Evolutionary conservation across 30 jellyfish, hydroid and myxozoan species (phyloP), one percentile per base, ranked within the genome.

Genomic region (Turritopsis rubra): DNA sequence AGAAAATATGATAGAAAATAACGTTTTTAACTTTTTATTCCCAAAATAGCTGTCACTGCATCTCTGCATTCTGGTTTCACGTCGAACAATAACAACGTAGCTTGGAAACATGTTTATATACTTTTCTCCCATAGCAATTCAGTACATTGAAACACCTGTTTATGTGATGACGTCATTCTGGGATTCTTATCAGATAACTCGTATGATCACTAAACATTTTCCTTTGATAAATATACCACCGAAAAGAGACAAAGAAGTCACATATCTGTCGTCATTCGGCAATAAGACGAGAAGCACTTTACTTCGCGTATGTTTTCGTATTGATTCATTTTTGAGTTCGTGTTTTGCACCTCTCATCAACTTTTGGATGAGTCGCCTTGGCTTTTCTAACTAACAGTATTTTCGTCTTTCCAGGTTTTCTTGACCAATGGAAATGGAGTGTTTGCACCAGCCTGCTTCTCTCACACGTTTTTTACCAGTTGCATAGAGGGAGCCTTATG

Each of bases 391-490:
- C 54, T n/a, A n/a, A n/a, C n/a, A n/a, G 28, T 23, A 29, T 65
- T 79, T 28, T 52, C 83, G 16, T 19, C 25, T 0, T 75, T 83
- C 21, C 73, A 91, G 97, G 86, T 91, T 9, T 80, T 85, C 9
- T 71, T 77, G 21, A 85, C 83, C 21, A 31, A 85, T 19, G 83
- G 75, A 28, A 81, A 86, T 31, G 97, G 97, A 9, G 97, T 91
- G 9, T 91, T 85, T 81, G 84, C 97, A 16, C 97, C 97, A 24
- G 97, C 97, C 7, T 91, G 97, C 54, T 87, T 81, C 53, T 87
- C 96, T 27, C 97, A 91, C 53, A 86, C 96, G 1, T 91, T 91
- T 53, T 84, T 91, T 24, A 84, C 96, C 16, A 86, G 94, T 27
- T 91, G 97, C 52, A 87, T 86, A 53, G 97, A 87, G 29, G 97